phyloP scores from a whole-genome alignment of 2,888 invertebrate species.

The Zhengitettix transpicula region DNA sequence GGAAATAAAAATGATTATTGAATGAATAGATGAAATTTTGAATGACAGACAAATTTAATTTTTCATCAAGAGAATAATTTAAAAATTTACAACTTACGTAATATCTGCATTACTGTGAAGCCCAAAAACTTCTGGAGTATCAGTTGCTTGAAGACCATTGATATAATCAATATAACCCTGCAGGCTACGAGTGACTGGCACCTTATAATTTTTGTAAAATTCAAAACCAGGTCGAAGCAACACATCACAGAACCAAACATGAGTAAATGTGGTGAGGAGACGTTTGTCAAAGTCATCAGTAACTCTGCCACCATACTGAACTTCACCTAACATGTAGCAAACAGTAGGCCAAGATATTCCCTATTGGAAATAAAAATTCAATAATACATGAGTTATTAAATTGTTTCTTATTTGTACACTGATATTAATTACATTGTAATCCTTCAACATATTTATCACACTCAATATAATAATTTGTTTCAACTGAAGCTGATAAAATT shows the following conservation, averaged over 20 bases:
- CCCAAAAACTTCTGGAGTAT: constrained; percentile 94
- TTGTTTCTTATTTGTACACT: not conserved
- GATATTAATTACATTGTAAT: not conserved
- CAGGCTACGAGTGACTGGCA: constrained; percentile 67
- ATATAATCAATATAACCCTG: constrained; percentile 69
- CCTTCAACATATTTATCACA: not conserved
- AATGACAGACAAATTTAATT: too few species aligned
- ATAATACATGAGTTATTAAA: not conserved
- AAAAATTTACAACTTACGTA: constrained; percentile 37
- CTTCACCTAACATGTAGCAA: constrained; percentile 92
- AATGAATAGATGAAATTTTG: too few species aligned
- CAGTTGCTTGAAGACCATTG: constrained; percentile 63
- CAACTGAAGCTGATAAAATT: too few species aligned
- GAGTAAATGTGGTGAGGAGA: constrained; percentile 79
- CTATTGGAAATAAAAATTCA: constrained; percentile 17
- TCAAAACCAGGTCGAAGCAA: constrained; percentile 76
- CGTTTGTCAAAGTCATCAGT: constrained; percentile 96
- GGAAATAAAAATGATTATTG: too few species aligned
- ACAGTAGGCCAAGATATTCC: constrained; percentile 95
- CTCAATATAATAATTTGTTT: not conserved
- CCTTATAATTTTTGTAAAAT: constrained; percentile 85
- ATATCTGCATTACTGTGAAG: constrained; percentile 92
- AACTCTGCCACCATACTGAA: constrained; percentile 72
- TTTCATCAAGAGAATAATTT: not conserved
- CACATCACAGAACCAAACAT: constrained; percentile 89